Conservation (phyloP, 1,140 invertebrate species). For the Pseudomyrmex concolor region DNA sequence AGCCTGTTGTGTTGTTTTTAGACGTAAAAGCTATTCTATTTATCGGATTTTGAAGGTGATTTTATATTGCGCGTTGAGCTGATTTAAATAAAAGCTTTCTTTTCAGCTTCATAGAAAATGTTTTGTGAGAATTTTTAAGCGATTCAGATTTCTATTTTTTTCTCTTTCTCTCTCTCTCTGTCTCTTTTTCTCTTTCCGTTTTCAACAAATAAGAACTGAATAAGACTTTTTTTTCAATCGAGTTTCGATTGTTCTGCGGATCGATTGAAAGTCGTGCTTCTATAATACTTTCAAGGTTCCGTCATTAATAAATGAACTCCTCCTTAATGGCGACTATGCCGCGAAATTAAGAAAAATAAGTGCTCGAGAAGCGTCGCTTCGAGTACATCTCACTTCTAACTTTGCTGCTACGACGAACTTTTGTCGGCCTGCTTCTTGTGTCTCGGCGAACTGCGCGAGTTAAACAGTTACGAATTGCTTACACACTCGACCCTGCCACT, state of each 20-base stretch:
- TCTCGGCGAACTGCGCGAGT: conserved; percentile 45
- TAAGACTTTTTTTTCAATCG: conserved; percentile 1
- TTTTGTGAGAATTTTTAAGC: neutral
- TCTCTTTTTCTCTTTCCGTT: too few relatives aligned
- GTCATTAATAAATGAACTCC: conserved; percentile 8
- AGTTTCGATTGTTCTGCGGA: conserved; percentile 42
- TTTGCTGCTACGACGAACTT: conserved; percentile 25
- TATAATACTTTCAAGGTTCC: neutral
- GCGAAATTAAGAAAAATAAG: conserved; percentile 52
- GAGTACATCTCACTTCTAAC: conserved; percentile 29
- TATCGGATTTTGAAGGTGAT: neutral
- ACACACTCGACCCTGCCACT: conserved; percentile 22
- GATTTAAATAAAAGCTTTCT: neutral
- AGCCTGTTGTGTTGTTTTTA: too few relatives aligned
- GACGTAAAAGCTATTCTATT: neutral
- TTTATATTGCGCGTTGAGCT: neutral
- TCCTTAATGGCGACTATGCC: conserved; percentile 26
- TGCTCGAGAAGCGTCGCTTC: neutral
- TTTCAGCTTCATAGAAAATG: neutral
- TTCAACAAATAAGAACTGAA: conserved; percentile 21
- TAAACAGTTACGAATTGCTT: conserved; percentile 59
- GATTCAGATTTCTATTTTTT: neutral
- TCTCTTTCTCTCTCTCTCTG: neutral
- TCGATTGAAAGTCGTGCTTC: conserved; percentile 12
- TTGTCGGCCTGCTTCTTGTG: conserved; percentile 48